Evolutionary conservation across 2,113 vertebrate species (phyloP).

Genomic region (Setophaga petechia): DNA sequence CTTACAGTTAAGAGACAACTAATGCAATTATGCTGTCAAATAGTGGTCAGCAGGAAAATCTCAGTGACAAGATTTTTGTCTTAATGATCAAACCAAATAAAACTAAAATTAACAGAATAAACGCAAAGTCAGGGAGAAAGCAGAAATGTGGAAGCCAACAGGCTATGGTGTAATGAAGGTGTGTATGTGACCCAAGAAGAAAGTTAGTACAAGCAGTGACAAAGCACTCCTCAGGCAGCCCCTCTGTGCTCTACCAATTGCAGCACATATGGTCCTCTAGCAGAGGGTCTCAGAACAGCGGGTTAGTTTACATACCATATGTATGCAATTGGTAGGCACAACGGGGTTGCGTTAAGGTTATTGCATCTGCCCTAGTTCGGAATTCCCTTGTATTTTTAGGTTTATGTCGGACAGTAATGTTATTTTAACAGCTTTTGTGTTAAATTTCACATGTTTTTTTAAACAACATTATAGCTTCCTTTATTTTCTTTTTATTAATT

Average conservation of each 20-base stretch:
- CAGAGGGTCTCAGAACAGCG: constrained; percentile 46
- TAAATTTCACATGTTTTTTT: constrained; percentile 60
- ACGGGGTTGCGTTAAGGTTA: constrained; percentile 42
- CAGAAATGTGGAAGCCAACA: not conserved
- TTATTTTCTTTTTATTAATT: constrained; percentile 64
- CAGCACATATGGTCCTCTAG: constrained; percentile 44
- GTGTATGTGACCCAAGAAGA: not conserved
- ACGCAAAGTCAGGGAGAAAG: not conserved
- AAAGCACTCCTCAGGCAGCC: constrained; percentile 23
- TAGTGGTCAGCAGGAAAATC: not conserved
- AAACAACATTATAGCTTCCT: constrained; percentile 52
- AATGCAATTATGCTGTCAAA: not conserved
- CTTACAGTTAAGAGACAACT: not conserved
- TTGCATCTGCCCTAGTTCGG: constrained; percentile 38
- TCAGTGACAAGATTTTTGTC: not conserved
- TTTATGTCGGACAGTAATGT: constrained; percentile 37
- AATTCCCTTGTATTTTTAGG: constrained; percentile 54
- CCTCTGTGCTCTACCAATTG: not conserved
- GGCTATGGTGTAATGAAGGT: not conserved
- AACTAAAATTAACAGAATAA: not conserved
- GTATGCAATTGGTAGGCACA: constrained; percentile 45
- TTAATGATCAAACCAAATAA: not conserved
- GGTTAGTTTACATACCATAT: constrained; percentile 46
- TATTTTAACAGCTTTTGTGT: constrained; percentile 65
- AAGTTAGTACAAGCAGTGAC: constrained; percentile 13